Conservation (phyloP, 2,888 invertebrate species). For the Mythimna albipuncta region DNA sequence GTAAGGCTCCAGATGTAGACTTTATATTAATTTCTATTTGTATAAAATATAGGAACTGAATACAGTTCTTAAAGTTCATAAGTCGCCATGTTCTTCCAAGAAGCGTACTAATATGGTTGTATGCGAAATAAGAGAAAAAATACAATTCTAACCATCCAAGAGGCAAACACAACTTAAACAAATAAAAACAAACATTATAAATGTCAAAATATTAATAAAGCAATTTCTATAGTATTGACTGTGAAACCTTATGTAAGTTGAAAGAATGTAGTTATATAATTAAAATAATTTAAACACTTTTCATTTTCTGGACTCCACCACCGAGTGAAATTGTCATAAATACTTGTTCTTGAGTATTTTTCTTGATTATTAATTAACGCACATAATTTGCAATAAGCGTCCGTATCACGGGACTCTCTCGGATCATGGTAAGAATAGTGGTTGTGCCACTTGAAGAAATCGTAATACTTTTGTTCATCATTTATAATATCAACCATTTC, state of each 20-base stretch:
- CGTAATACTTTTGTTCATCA: conserved; percentile 64
- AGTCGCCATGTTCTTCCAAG: too few relatives aligned
- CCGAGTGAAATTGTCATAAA: conserved; percentile 52
- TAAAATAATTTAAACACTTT: background rate
- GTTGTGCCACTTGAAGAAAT: conserved; percentile 73
- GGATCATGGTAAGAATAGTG: conserved; percentile 67
- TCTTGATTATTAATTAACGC: conserved; percentile 38
- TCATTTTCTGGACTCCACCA: conserved; percentile 64
- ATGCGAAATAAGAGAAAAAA: too few relatives aligned
- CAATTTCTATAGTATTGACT: too few relatives aligned
- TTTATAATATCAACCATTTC: conserved; percentile 67
- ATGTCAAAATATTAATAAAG: too few relatives aligned
- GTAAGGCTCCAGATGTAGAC: too few relatives aligned
- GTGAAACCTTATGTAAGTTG: background rate
- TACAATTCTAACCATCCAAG: too few relatives aligned
- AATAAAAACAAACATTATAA: too few relatives aligned
- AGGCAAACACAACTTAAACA: too few relatives aligned
- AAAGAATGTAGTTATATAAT: background rate
- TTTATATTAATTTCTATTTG: too few relatives aligned
- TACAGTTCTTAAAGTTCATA: too few relatives aligned
- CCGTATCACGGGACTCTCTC: conserved; percentile 53
- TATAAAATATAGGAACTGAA: too few relatives aligned
- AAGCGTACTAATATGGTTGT: too few relatives aligned
- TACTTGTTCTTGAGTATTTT: conserved; percentile 13
- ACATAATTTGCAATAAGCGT: conserved; percentile 65